phyloP scores from a whole-genome alignment of 2,797 vertebrate genomes.

The Micromesistius poutassou region DNA sequence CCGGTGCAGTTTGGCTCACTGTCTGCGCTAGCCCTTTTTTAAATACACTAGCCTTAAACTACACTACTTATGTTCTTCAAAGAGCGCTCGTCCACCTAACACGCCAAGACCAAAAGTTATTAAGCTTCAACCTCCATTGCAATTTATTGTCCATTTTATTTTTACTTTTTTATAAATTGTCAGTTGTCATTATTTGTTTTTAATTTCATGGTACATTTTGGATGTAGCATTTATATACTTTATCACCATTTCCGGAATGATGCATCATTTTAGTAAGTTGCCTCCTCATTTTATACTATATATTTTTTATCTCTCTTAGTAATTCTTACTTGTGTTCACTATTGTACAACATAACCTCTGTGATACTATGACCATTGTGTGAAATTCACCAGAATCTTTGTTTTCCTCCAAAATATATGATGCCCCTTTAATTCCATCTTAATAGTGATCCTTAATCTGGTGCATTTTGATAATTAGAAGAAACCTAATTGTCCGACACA shows the following conservation, averaged over 20 bases:
- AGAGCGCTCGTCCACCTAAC: background rate
- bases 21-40: background rate
- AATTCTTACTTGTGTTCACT: no score
- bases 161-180: background rate
- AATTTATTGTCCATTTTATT: background rate
- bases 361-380: background rate
- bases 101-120: background rate
- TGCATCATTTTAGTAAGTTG: no score
- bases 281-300: no score
- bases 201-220: background rate
- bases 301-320: no score
- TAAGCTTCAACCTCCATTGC: background rate
- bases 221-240: background rate
- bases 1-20: background rate
- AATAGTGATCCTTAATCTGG: slow-evolving; percentile 58
- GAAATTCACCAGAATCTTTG: background rate
- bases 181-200: background rate
- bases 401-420: slow-evolving; percentile 8
- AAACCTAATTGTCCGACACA: slow-evolving; percentile 64
- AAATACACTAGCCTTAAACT: background rate
- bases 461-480: slow-evolving; percentile 69
- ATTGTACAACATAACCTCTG: no score
- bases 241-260: no score
- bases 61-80: background rate
- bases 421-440: background rate